Percentiles rank a stretch among this genome's conserved stretches.
These are phyloP conservation scores for Campylorhamphus procurvoides DNA, from an alignment of 2,113 vertebrate species.

Conservation along the genomic window DNA sequence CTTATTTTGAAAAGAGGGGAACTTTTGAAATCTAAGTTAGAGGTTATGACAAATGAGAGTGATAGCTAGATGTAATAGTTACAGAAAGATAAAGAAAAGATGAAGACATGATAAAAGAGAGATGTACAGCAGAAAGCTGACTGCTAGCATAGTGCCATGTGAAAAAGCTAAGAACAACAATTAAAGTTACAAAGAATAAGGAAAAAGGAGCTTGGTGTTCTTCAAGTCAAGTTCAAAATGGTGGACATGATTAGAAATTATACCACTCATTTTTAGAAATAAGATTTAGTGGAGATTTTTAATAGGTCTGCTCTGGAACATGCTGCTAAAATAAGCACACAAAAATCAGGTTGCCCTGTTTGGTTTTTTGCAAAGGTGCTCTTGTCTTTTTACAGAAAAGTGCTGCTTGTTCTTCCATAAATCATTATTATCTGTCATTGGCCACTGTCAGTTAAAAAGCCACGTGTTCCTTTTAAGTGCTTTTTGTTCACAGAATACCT, in stretches of 20 bases:
- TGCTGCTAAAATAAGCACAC: constrained; percentile 13
- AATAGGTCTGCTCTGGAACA: neutral
- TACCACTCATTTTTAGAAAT: neutral
- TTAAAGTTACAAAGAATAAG: constrained; percentile 53
- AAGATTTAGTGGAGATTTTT: neutral
- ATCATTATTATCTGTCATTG: constrained; percentile 25
- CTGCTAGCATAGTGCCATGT: neutral
- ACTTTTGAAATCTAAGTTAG: constrained; percentile 29
- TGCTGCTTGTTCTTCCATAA: neutral
- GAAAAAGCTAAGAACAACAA: constrained; percentile 59
- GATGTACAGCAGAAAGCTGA: constrained; percentile 27
- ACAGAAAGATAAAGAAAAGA: constrained; percentile 45
- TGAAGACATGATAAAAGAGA: constrained; percentile 36
- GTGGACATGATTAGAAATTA: neutral
- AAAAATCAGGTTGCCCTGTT: constrained; percentile 14
- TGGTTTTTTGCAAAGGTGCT: neutral
- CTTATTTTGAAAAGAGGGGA: neutral
- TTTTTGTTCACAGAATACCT: constrained; percentile 24
- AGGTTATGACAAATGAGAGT: constrained; percentile 5
- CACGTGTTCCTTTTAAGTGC: constrained; percentile 6
- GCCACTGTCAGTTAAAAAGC: constrained; percentile 20
- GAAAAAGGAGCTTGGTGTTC: neutral
- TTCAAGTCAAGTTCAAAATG: constrained; percentile 54
- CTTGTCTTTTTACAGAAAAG: constrained; percentile 29
- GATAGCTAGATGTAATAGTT: neutral